These are phyloP conservation scores for Oreochromis spilurus DNA, from an alignment of 2,113 vertebrate species.

Conservation along the genomic window DNA sequence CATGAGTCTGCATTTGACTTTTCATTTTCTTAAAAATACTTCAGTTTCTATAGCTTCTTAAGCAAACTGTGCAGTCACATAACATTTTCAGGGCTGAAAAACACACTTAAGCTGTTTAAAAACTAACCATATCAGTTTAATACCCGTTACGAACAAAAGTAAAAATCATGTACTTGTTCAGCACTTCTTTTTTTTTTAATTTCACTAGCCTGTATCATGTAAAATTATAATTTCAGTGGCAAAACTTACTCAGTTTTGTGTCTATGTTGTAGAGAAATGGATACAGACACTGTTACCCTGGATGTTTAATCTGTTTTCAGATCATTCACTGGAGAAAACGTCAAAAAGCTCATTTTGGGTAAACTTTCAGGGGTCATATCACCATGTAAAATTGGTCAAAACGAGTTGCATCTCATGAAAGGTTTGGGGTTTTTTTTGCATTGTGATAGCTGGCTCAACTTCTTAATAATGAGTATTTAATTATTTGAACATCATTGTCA, in stretches of 20 bases:
- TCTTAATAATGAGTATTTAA: neutral
- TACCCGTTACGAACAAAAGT: accelerated
- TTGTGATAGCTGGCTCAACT: neutral
- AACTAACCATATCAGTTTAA: neutral
- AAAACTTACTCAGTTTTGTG: neutral
- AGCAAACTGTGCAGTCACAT: neutral
- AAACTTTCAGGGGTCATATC: neutral
- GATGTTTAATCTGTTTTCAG: neutral
- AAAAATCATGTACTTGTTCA: neutral
- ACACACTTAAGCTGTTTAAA: neutral
- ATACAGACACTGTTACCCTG: neutral
- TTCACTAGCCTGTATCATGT: neutral
- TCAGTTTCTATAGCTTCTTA: neutral
- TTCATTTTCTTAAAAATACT: neutral
- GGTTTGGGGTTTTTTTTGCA: accelerated
- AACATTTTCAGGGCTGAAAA: neutral
- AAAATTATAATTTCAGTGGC: neutral
- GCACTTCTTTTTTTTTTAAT: neutral
- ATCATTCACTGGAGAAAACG: neutral
- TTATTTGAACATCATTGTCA: neutral
- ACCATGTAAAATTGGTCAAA: neutral
- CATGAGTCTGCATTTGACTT: neutral
- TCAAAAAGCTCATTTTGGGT: neutral
- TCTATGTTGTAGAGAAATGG: neutral
- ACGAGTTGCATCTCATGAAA: neutral